phyloP scores from a whole-genome alignment of 2,888 invertebrate genomes.

The Brachylomia viminalis region DNA sequence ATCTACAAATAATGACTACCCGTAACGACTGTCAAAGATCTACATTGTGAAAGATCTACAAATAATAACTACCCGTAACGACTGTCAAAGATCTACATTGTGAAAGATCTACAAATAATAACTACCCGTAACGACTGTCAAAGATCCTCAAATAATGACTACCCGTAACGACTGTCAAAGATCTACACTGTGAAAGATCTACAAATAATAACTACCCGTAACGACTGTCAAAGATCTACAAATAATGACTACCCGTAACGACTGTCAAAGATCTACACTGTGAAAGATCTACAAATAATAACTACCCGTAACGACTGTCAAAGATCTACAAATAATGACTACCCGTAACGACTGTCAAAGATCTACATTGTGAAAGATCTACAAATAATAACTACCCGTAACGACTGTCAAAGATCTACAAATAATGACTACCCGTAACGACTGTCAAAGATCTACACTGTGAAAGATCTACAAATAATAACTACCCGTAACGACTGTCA shows the following conservation, averaged over 20 bases:
- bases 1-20: not conserved
- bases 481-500: not conserved
- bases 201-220: no score
- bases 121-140: not conserved
- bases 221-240: not conserved
- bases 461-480: no score
- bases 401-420: not conserved
- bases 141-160: no score
- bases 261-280: not conserved
- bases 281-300: no score
- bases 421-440: not conserved
- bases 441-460: not conserved
- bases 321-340: not conserved
- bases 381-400: no score
- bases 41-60: not conserved
- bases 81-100: not conserved
- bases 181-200: not conserved
- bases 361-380: not conserved
- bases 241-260: not conserved
- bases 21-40: not conserved
- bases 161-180: not conserved
- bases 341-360: not conserved
- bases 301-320: not conserved
- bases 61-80: no score
- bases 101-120: no score